Evolutionary conservation across 2,888 invertebrate species (phyloP), one percentile per base, ranked within the genome.

Genomic region (Parascotia fuliginaria): DNA sequence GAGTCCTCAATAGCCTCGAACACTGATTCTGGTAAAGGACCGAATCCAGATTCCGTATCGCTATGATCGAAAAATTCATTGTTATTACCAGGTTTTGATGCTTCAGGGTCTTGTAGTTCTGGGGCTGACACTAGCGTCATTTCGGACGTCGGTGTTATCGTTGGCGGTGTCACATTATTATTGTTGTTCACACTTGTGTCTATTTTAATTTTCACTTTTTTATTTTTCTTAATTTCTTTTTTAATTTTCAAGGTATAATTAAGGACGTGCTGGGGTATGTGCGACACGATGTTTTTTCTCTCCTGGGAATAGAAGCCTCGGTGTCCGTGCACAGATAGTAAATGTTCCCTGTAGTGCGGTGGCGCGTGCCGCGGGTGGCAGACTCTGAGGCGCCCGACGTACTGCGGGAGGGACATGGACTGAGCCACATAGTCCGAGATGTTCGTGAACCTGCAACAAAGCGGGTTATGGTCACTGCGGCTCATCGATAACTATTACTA

Each of bases 1-100:
- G 84, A 74, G 49, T 84, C 85, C 49, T 84, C 85, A 5, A 83
- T 85, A 6, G 83, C 84, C 41, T 79, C 73, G 49, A 84, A 85
- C 3, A 86, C 83, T 0, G 86, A 83, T 24, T 81, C 78, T 0
- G 85, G 83, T 3, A 84, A 54, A 9, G 78, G 74, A 0, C 67
- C 81, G 54, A 84, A 83, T 0, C 70, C 73, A 40, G 70, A 66
- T 6, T 82, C 81, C 3, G 68, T 59, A 44, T 83, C 83, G 59
- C 81, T 79, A 45, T 72, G 81, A 36, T 85, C 82, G 0, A 82
- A 80, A 53, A 85, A 82, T 14, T 82, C 82, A 46, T 77, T 70
- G 1, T 55, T 44, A 43, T 46, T n/a, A n/a, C n/a, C n/a, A n/a
- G n/a, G n/a, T n/a, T n/a, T n/a, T n/a, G n/a, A n/a, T n/a, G n/a